phyloP scores from a whole-genome alignment of 2,113 vertebrate genomes.

The Megaceryle torquata region DNA sequence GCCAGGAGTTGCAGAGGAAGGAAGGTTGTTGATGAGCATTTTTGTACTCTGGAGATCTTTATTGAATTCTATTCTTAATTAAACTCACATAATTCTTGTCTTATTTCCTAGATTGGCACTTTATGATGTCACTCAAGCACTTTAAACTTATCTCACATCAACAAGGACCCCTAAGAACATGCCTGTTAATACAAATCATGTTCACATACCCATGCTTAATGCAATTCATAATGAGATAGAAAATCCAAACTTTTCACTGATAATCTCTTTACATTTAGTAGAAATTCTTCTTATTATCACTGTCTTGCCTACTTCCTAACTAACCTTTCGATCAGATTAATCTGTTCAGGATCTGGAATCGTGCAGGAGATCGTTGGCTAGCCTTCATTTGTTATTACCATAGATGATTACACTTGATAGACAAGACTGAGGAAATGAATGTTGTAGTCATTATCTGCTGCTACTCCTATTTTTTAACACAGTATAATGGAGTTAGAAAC shows the following conservation, averaged over 20 bases:
- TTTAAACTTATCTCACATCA: background rate
- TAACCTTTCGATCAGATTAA: background rate
- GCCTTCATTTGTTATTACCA: background rate
- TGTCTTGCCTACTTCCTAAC: background rate
- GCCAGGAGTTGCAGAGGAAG: background rate
- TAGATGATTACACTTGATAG: background rate
- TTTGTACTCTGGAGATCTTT: background rate
- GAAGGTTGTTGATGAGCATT: background rate
- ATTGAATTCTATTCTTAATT: slow-evolving; percentile 35
- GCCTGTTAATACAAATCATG: slow-evolving; percentile 11
- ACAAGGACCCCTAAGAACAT: background rate
- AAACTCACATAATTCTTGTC: slow-evolving; percentile 2
- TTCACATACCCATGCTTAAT: background rate
- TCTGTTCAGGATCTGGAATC: background rate
- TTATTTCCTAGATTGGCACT: background rate
- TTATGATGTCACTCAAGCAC: background rate
- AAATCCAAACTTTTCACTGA: background rate
- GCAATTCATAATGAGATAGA: background rate
- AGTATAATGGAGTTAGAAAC: background rate
- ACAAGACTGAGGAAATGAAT: background rate
- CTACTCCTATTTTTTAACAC: background rate
- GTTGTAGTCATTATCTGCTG: fast-evolving
- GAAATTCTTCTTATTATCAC: background rate
- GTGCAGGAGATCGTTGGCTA: background rate
- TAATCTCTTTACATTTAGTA: background rate